Base-by-base conservation (phyloP, 2,113 vertebrate genomes). In the Thalassarche chlororhynchos region DNA sequence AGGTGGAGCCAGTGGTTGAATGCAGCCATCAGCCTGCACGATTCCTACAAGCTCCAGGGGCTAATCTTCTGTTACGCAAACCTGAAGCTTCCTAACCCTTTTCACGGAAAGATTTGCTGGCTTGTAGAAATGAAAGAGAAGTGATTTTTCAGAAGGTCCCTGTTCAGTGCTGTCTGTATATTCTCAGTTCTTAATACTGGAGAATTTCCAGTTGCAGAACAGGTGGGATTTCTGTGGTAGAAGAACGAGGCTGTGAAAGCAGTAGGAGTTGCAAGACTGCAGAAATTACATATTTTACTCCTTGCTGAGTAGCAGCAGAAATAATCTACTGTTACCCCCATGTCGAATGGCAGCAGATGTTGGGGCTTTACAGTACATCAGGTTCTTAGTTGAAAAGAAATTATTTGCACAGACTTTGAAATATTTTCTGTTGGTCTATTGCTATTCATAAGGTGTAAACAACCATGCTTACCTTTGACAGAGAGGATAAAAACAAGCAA, bases 391-490 rank as follows among this genome's bases (percentile, higher is more conserved):
- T 76, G 89, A 94, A 95, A 85, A 78, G 15, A 82, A 93, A 91
- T 89, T 36, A 87, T 70, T 87, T 68, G 32, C 47, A 51, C 14
- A 68, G 76, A 17, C 66, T 93, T 81, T 40, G 84, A 86, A 81
- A 89, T 96, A 85, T 75, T 81, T 96, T 91, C 58, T 95, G 32
- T 81, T 84, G 25, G 28, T 85, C 51, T 91, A 3, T 95, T 93
- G 58, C 86, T 97, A 71, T 97, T 97, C 74, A 77, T 60, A 78
- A 71, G 23, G 46, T 85, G 34, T 92, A 95, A 93, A 90, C 57
- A 92, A 61, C 14, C 38, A n/a, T 28, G 54, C 52, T 87, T 87
- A 75, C 42, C 24, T 87, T 93, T 84, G 58, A 84, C 52, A 93
- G 68, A 74, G 57, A 87, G 28, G 69, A 84, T 64, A 69, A 77